Base-by-base conservation (phyloP, 2,797 vertebrate species). In the Karalla daura region DNA sequence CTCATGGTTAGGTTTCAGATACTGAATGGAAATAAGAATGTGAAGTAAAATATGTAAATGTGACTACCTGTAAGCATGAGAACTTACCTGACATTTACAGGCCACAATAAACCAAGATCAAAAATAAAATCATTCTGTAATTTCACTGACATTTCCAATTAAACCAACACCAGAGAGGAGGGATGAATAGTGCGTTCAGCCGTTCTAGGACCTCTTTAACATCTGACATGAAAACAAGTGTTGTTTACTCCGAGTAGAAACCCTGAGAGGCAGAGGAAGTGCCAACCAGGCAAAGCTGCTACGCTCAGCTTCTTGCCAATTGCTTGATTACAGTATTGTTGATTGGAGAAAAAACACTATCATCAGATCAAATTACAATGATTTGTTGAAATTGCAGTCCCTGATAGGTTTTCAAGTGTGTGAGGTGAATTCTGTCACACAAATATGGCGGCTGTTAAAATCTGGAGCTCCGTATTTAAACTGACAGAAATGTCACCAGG, bases 281-380 rank as follows among this genome's bases (percentile, higher is more conserved):
- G 43, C 14, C 49, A 18, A 3, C 52, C 62, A 72, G 39, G 78
- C 59, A 44, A 59, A 66, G 71, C 81, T 64, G 78, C 64, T 82
- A 81, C 9, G 73, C 82, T 80, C 78, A 81, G 78, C 69, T 43
- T 74, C 76, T 63, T 54, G 56, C 56, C 85, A 81, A 85, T 82
- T 85, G 77, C 76, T 80, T 88, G 81, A 89, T 86, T 84, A 74
- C 49, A 63, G 69, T 64, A 71, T 73, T 78, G 75, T 64, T 83
- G 83, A 85, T 86, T 85, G 80, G 56, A 75, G 44, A 63, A 79
- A 68, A 76, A 86, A 81, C 43, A 78, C 71, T 43, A 41, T 83
- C 50, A 86, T 88, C 79, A 78, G n/a, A 76, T 77, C 37, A 80
- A 85, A 88, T 87, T 83, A 83, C 61, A 70, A 62, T 80, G 63